A percentile compares a stretch with the other conserved stretches of the same genome.
These are phyloP conservation scores for Heliconius erato DNA, from an alignment of 2,888 invertebrate genomes.

Conservation along the genomic window DNA sequence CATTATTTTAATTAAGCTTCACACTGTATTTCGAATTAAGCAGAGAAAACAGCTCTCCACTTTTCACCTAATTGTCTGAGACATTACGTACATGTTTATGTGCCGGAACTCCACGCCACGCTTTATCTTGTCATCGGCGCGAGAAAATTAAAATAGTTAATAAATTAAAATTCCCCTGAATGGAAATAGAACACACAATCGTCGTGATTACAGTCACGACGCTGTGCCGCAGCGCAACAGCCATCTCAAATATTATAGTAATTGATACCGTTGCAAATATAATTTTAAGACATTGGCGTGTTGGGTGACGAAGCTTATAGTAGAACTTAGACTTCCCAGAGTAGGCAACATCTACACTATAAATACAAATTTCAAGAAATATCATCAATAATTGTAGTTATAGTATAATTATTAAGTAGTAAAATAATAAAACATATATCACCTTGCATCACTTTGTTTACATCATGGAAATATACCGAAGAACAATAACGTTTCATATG, in stretches of 20 bases:
- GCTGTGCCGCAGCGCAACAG: not conserved
- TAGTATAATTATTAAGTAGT: not conserved
- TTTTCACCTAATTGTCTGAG: not conserved
- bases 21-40: no score
- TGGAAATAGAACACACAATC: no score
- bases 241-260: not conserved
- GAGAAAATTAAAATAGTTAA: no score
- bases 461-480: conserved; percentile 70
- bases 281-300: not conserved
- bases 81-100: not conserved
- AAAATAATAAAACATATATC: not conserved
- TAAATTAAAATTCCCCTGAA: no score
- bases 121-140: no score
- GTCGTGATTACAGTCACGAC: not conserved
- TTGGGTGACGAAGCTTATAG: not conserved
- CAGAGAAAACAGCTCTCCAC: not conserved
- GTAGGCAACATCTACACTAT: not conserved
- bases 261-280: not conserved
- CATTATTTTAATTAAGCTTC: no score
- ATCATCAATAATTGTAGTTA: no score
- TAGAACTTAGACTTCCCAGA: not conserved
- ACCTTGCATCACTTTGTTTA: conserved; percentile 10
- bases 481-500: conserved; percentile 68
- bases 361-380: not conserved
- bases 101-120: no score